Conservation (phyloP, 2,113 vertebrate species). For the Pungitius pungitius region DNA sequence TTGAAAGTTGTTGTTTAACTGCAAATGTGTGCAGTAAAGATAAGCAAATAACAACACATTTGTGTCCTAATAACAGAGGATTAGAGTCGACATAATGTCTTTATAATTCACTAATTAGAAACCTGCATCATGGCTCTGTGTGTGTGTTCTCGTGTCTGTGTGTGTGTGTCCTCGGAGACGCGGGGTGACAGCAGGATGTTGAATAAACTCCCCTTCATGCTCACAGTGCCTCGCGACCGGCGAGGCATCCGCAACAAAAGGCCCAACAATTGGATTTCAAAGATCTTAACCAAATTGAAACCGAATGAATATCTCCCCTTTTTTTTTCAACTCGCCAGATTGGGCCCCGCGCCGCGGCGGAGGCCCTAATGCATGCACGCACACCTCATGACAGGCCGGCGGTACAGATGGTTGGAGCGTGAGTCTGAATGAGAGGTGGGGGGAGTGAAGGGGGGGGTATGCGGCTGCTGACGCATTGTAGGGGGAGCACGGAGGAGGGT, state of each 20-base stretch:
- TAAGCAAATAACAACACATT: slow-evolving; percentile 15
- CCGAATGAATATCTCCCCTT: slow-evolving; percentile 64
- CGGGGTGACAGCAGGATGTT: slow-evolving; percentile 56
- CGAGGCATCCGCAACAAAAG: slow-evolving; percentile 55
- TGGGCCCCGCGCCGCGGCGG: slow-evolving; percentile 48
- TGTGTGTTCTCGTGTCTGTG: slow-evolving; percentile 3
- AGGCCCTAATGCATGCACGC: slow-evolving; percentile 69
- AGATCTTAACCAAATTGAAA: slow-evolving; percentile 75
- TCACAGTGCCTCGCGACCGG: slow-evolving; percentile 44
- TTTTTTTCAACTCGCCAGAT: slow-evolving; percentile 70
- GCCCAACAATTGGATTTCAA: slow-evolving; percentile 69
- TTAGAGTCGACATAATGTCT: slow-evolving; percentile 40
- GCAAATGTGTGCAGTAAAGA: neutral
- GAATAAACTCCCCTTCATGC: slow-evolving; percentile 50
- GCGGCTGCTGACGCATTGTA: slow-evolving; percentile 79
- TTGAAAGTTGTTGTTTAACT: neutral
- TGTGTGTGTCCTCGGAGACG: slow-evolving; percentile 25
- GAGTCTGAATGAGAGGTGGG: slow-evolving; percentile 77
- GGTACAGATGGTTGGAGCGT: slow-evolving; percentile 83
- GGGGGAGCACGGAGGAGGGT: slow-evolving; percentile 44
- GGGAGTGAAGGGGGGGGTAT: slow-evolving; percentile 46
- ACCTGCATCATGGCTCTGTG: slow-evolving; percentile 19
- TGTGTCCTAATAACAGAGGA: slow-evolving; percentile 17
- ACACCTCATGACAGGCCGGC: slow-evolving; percentile 71
- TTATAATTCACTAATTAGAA: slow-evolving; percentile 41